A percentile compares a stretch with the other conserved stretches of the same genome.
phyloP scores from a whole-genome alignment of 37 sponge, comb jelly and placozoan species.

The Spongilla lacustris region DNA sequence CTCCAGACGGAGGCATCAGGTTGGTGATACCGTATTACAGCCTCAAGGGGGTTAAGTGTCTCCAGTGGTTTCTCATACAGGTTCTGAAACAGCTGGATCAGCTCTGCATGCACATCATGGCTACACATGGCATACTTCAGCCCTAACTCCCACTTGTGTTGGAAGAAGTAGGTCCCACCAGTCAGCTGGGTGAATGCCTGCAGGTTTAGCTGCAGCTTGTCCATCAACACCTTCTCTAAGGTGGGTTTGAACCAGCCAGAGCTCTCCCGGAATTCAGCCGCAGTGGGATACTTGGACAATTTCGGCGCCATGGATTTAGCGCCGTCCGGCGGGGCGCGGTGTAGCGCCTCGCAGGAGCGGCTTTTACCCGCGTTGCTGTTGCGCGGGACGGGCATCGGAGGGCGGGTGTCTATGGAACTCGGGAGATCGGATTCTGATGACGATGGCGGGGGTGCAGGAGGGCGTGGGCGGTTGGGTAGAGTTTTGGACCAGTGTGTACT shows the following conservation, averaged over 20 bases:
- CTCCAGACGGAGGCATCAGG: conserved; percentile 51
- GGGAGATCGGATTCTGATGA: not conserved
- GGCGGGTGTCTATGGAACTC: not conserved
- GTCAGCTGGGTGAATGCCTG: conserved; percentile 13
- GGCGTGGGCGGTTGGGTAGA: not conserved
- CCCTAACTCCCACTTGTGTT: conserved; percentile 18
- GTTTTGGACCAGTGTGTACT: not conserved
- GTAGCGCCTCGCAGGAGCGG: not conserved
- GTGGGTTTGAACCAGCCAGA: conserved; percentile 29
- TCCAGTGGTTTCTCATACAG: conserved; percentile 49
- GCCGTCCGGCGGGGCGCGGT: not conserved
- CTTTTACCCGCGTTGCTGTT: not conserved
- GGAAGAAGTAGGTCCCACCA: conserved; percentile 42
- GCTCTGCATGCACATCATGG: conserved; percentile 13
- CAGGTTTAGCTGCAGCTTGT: not conserved
- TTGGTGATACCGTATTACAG: conserved; percentile 27
- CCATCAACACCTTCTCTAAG: not conserved
- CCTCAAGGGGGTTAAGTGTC: conserved; percentile 26
- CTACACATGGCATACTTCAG: conserved; percentile 27
- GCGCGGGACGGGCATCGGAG: not conserved
- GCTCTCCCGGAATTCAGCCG: not conserved
- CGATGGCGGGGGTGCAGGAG: not conserved
- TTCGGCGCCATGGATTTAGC: not conserved
- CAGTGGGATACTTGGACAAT: not conserved
- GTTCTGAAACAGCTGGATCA: conserved; percentile 45